Base-by-base conservation (phyloP, 1,140 invertebrate genomes). In the Drosophila lini region DNA sequence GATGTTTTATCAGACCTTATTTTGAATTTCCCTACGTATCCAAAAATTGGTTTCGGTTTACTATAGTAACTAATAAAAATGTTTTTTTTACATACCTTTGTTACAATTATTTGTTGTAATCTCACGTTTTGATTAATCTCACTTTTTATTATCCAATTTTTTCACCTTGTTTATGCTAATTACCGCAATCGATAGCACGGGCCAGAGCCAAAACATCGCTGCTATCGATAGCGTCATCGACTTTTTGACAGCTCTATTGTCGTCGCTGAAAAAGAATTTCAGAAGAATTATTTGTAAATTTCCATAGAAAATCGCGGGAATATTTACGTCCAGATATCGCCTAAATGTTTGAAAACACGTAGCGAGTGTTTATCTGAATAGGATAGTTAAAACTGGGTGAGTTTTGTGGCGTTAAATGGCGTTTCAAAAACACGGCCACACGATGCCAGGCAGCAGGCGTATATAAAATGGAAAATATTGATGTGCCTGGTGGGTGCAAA, bases 281-380 rank as follows among this genome's bases (percentile, higher is more conserved):
- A 84, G 84, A 75, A 76, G 55, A 89, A 84, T 80, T 82, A 69
- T 83, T 88, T 73, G 56, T 63, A 73, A 64, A 75, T 80, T 73
- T 71, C 31, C 70, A 70, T 75, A 62, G 79, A 89, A 80, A 88
- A 89, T 80, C 80, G 86, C 74, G 75, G 75, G 81, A 85, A 89
- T 73, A 82, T 80, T 77, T 83, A 82, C 86, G 77, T 77, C 68
- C 64, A 85, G 61, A 67, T 34, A 64, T 65, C 84, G 80, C 74
- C 81, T 90, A 90, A 90, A 90, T 90, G 86, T 90, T 90, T 86
- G 78, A 56, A 81, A 78, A 86, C 81, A 90, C 85, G 57, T 73
- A 79, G 74, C 78, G 70, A 56, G 82, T 83, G 77, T 75, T 80
- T 75, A 68, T 79, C 76, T 73, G 68, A 78, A 75, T 86, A 80